Conservation (phyloP, 1,140 invertebrate genomes). For the Lanistes nyassanus region DNA sequence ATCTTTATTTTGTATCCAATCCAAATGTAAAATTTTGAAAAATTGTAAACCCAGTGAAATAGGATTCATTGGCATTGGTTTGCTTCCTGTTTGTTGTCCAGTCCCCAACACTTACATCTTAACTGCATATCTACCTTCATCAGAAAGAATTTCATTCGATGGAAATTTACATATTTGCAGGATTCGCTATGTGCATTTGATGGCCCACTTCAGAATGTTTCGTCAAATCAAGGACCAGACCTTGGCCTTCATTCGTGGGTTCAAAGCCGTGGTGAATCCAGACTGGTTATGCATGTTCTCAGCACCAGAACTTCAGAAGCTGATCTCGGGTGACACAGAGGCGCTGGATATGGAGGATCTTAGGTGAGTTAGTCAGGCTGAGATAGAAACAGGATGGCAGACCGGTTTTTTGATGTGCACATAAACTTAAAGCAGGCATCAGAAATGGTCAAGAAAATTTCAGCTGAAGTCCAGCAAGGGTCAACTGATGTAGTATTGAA, state of each 20-base stretch:
- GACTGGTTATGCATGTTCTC: conserved; percentile 97
- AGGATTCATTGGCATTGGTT: too few relatives aligned
- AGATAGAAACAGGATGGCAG: neutral
- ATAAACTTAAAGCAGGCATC: too few relatives aligned
- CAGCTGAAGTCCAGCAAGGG: too few relatives aligned
- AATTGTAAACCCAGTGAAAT: too few relatives aligned
- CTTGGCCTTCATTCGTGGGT: conserved; percentile 94
- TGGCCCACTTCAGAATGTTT: conserved; percentile 99
- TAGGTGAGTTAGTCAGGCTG: conserved; percentile 64
- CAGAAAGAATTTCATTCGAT: neutral
- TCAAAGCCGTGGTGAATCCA: conserved; percentile 92
- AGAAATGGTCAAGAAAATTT: too few relatives aligned
- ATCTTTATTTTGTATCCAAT: too few relatives aligned
- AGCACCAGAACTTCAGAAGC: conserved; percentile 85
- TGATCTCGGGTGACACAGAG: conserved; percentile 69
- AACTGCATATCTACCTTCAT: neutral
- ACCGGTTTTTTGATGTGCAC: too few relatives aligned
- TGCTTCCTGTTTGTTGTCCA: too few relatives aligned
- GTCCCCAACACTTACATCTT: too few relatives aligned
- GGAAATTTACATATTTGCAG: conserved; percentile 68
- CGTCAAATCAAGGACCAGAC: conserved; percentile 91
- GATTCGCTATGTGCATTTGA: conserved; percentile 97
- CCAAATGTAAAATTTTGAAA: too few relatives aligned
- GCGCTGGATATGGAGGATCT: conserved; percentile 89
- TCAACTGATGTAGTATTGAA: too few relatives aligned